phyloP scores from a whole-genome alignment of 1,140 invertebrate species.

The Meteorus sp. region DNA sequence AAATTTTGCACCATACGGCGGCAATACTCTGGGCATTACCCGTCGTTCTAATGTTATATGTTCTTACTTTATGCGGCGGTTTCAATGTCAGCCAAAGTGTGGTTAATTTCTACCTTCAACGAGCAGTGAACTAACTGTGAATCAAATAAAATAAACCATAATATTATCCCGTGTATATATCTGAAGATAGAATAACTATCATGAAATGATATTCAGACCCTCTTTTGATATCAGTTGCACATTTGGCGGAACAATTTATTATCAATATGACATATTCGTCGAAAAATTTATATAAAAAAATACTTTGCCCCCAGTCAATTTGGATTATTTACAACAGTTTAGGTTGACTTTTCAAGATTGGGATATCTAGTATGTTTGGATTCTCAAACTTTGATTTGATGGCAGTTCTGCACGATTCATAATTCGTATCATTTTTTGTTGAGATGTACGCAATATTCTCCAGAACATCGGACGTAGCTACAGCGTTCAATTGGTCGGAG shows the following conservation, averaged over 20 bases:
- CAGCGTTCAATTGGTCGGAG: slow-evolving; percentile 36
- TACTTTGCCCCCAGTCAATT: neutral
- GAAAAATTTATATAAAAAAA: too few relatives aligned
- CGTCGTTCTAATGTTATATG: slow-evolving; percentile 75
- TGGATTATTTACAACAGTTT: slow-evolving; percentile 60
- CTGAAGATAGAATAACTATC: too few relatives aligned
- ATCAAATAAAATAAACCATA: neutral
- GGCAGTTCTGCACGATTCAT: too few relatives aligned
- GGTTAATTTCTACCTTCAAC: slow-evolving; percentile 79
- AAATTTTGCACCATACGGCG: slow-evolving; percentile 87
- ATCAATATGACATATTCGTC: too few relatives aligned
- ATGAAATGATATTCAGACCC: too few relatives aligned
- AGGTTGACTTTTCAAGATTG: slow-evolving; percentile 66
- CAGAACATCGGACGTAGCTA: slow-evolving; percentile 43
- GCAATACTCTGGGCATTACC: slow-evolving; percentile 86
- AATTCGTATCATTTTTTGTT: slow-evolving; percentile 65
- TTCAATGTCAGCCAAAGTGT: slow-evolving; percentile 75
- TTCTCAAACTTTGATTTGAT: too few relatives aligned
- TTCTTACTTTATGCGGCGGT: slow-evolving; percentile 72
- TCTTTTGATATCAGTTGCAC: too few relatives aligned
- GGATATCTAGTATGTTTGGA: slow-evolving; percentile 65
- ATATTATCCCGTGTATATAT: neutral
- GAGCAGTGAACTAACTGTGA: slow-evolving; percentile 54
- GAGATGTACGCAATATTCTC: slow-evolving; percentile 65
- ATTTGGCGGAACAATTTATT: too few relatives aligned